Base-by-base conservation (phyloP, 1,140 invertebrate genomes). In the Brachionus paranguensis region DNA sequence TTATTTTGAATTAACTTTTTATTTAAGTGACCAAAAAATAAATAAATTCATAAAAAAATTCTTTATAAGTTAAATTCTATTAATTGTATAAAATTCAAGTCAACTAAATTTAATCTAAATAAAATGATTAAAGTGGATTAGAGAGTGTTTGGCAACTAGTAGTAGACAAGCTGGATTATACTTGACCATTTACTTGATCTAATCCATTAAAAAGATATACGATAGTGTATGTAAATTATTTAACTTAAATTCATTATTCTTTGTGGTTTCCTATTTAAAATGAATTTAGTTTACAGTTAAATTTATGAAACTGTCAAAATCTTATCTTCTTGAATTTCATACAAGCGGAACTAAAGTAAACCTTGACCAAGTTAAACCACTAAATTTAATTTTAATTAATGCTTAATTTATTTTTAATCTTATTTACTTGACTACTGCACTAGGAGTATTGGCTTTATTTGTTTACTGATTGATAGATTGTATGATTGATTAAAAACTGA, bases 321-420 rank as follows among this genome's bases (percentile, higher is more conserved):
- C 27, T 68, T 68, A 68, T 68, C 65, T 68, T 33, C 27, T 68
- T 24, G 65, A 68, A 68, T 68, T 33, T 68, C 65, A 68, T 68
- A 68, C 14, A 41, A 68, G 65, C 65, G 65, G 65, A 68, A 68
- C 65, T 33, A 41, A 68, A 60, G 17, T 20, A 60, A 60, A 60
- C 53, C 65, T 68, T 41, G 65, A 33, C 33, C 33, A 68, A 68
- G n/a, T 29, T 68, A 33, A 33, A 68, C 33, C 33, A 33, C 65
- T 29, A 68, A 68, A 68, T 41, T 72, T 43, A 41, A 72, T 43
- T 72, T 72, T 72, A 72, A 72, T 72, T 72, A 72, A 72, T 72
- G 68, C 68, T 72, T 72, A 41, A 72, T 72, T 72, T 72, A 72
- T 20, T 72, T 72, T 72, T 72, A 72, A 72, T 72, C 68, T 72